Conservation (phyloP, 2,888 invertebrate genomes). For the Cataglyphis cursor region DNA sequence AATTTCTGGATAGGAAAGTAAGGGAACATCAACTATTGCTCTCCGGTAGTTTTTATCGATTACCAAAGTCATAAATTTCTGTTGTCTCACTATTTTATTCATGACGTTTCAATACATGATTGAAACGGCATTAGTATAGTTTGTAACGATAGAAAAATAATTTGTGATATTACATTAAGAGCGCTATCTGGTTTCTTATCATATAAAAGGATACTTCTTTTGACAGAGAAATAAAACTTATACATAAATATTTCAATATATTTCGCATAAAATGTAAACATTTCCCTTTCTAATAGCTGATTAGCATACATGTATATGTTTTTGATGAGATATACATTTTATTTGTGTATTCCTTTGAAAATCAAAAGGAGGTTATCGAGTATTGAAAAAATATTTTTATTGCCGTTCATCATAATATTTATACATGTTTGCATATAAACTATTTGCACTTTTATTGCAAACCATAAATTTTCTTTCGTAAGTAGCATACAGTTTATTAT, state of each 20-base stretch:
- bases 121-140: not conserved
- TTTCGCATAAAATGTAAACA: not conserved
- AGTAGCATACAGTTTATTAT: conserved; percentile 73
- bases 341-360: not conserved
- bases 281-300: not conserved
- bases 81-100: not conserved
- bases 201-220: not conserved
- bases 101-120: not conserved
- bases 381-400: conserved; percentile 54
- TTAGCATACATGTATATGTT: not conserved
- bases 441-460: conserved; percentile 65
- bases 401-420: conserved; percentile 47
- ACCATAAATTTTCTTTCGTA: conserved; percentile 59
- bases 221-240: conserved; percentile 4
- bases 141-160: conserved; percentile 19
- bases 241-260: not conserved
- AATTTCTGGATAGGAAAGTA: conserved; percentile 97
- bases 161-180: not conserved
- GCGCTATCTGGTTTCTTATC: not conserved
- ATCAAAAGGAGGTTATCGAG: conserved; percentile 32
- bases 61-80: conserved; percentile 90
- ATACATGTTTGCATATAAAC: conserved; percentile 51
- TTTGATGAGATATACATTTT: not conserved
- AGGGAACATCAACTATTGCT: conserved; percentile 95
- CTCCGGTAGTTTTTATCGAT: conserved; percentile 95